phyloP scores from a whole-genome alignment of 1,140 invertebrate genomes.

The Brachionus manjavacas region DNA sequence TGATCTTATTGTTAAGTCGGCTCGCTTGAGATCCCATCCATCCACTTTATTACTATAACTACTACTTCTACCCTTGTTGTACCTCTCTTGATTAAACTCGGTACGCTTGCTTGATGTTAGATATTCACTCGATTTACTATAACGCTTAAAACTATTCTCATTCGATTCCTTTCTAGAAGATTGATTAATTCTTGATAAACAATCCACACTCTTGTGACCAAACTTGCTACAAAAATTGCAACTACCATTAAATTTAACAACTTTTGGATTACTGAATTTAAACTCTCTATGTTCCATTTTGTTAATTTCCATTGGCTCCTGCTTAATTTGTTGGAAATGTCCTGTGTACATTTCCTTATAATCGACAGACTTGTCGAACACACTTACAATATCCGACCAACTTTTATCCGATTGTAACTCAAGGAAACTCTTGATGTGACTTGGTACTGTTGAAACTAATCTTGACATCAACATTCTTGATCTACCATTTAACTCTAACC shows the following conservation, averaged over 20 bases:
- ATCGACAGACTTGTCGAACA: neutral
- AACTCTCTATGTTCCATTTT: neutral
- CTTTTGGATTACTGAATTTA: neutral
- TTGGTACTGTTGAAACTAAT: neutral
- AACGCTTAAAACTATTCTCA: neutral
- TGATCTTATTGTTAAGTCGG: neutral
- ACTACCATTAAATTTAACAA: neutral
- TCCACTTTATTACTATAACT: neutral
- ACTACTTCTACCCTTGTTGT: neutral
- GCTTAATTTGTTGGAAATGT: neutral
- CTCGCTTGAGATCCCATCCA: neutral
- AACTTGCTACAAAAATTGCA: neutral
- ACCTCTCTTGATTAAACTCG: neutral
- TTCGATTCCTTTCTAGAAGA: neutral
- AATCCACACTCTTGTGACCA: neutral
- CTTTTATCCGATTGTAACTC: neutral
- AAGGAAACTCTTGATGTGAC: neutral
- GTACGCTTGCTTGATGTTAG: neutral
- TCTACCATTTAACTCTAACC: neutral
- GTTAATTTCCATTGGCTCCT: neutral
- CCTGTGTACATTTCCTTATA: neutral
- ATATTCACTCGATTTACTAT: neutral
- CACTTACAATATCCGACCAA: neutral
- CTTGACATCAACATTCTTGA: neutral
- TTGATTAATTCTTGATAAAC: neutral